Conservation (phyloP, 2,888 invertebrate species). For the Drosophila testacea region DNA sequence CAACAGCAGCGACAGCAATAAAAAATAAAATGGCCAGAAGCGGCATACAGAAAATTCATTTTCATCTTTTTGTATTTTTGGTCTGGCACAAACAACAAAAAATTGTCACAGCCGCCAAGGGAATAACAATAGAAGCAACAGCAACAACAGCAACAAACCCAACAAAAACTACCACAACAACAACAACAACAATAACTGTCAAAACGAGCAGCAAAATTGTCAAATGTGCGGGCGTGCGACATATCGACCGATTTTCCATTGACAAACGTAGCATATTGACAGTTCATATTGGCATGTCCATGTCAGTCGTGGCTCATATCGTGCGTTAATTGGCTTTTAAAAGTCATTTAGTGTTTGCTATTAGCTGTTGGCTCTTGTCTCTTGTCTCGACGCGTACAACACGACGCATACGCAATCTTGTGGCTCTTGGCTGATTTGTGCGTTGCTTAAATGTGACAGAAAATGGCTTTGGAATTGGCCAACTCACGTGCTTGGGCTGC, state of each 20-base stretch:
- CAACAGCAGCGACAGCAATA: constrained; percentile 27
- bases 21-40: constrained; percentile 37
- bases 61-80: constrained; percentile 15
- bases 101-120: constrained; percentile 14
- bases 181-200: constrained; percentile 38
- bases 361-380: constrained; percentile 4
- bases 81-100: constrained; percentile 3
- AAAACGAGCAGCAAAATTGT: constrained; percentile 45
- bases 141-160: not conserved
- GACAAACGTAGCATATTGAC: constrained; percentile 52
- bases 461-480: constrained; percentile 47
- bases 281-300: constrained; percentile 34
- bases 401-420: constrained; percentile 57
- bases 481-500: constrained; percentile 59
- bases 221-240: constrained; percentile 31
- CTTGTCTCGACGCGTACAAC: constrained; percentile 22
- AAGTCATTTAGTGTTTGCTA: constrained; percentile 60
- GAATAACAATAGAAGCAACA: constrained; percentile 20
- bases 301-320: constrained; percentile 42
- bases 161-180: constrained; percentile 13
- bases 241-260: constrained; percentile 49
- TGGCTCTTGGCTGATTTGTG: constrained; percentile 23
- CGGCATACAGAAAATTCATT: constrained; percentile 41
- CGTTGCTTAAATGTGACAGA: constrained; percentile 43
- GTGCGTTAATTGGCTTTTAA: constrained; percentile 72